Conservation (phyloP, 2,113 vertebrate species). For the Trinectes maculatus region DNA sequence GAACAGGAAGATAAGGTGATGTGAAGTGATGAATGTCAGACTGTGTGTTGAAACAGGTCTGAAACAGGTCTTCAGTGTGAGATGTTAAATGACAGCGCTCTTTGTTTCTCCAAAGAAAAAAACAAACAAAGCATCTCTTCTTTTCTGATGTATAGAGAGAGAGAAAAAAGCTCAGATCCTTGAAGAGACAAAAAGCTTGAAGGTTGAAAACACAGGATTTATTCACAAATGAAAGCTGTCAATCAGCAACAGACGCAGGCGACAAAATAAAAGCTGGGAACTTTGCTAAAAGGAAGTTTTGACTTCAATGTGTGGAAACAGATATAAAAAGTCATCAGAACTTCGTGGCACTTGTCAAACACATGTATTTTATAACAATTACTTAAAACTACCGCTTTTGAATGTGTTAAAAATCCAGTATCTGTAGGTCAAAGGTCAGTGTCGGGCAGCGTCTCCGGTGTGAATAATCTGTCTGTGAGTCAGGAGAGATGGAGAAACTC, state of each 20-base stretch:
- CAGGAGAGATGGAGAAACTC: conserved; percentile 34
- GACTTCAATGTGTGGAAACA: no score
- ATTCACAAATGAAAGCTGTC: neutral
- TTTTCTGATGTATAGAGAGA: conserved; percentile 56
- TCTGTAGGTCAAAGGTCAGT: no score
- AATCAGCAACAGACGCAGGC: no score
- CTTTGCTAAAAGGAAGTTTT: neutral
- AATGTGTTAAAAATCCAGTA: no score
- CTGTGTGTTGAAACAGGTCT: neutral
- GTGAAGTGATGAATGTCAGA: neutral
- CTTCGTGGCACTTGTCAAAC: no score
- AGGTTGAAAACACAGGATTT: neutral
- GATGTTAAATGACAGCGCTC: conserved; percentile 35
- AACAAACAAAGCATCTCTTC: conserved; percentile 53
- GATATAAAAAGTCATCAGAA: no score
- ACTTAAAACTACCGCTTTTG: no score
- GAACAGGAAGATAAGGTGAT: neutral
- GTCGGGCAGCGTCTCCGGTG: no score
- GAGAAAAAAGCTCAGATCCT: neutral
- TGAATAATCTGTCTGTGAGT: no score
- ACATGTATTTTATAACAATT: no score
- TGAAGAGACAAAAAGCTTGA: no score
- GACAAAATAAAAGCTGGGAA: neutral
- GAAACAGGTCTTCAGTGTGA: conserved; percentile 1
- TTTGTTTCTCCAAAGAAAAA: conserved; percentile 39